phyloP scores from a whole-genome alignment of 2,888 invertebrate genomes.

The Ochlodes sylvanus region DNA sequence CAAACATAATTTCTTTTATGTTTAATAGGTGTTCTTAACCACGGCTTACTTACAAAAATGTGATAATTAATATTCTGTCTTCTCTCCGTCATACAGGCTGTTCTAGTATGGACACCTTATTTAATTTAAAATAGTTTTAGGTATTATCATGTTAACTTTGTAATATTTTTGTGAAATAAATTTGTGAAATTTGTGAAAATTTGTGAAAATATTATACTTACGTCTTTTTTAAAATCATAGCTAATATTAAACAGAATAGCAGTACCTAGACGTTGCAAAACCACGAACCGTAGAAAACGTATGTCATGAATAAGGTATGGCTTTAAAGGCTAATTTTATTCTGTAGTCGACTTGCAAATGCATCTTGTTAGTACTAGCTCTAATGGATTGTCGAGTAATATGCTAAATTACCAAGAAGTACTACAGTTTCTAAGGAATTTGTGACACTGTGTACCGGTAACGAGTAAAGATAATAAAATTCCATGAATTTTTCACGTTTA shows the following conservation, averaged over 20 bases:
- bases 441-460: not conserved
- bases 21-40: too few relatives aligned
- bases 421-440: not conserved
- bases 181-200: too few relatives aligned
- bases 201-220: too few relatives aligned
- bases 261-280: not conserved
- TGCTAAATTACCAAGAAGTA: constrained; percentile 22
- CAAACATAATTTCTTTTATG: too few relatives aligned
- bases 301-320: constrained; percentile 10
- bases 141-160: too few relatives aligned
- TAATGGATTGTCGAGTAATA: constrained; percentile 28
- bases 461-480: not conserved
- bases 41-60: too few relatives aligned
- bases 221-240: too few relatives aligned
- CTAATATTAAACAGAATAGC: not conserved
- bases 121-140: too few relatives aligned
- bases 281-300: constrained; percentile 7
- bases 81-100: too few relatives aligned
- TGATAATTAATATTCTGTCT: too few relatives aligned
- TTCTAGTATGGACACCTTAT: too few relatives aligned
- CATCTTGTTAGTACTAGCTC: constrained; percentile 24
- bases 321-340: constrained; percentile 17
- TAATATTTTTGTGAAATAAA: too few relatives aligned
- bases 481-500: not conserved
- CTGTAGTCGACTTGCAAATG: constrained; percentile 22